Evolutionary conservation across 2,888 invertebrate genomes (phyloP).

Genomic region (Lucinisca nassula): DNA sequence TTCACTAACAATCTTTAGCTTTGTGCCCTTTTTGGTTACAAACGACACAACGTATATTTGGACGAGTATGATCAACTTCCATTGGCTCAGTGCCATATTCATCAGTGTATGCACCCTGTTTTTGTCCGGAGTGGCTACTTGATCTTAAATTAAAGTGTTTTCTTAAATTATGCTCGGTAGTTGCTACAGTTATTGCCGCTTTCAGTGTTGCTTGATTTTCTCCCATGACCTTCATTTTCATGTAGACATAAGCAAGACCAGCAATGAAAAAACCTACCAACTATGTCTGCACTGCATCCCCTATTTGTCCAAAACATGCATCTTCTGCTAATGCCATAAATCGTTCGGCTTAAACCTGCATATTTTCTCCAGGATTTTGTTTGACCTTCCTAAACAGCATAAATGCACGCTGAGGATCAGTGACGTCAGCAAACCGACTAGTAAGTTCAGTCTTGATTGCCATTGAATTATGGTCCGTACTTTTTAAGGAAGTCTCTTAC

Average conservation of each 20-base stretch:
- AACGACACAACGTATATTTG: neutral
- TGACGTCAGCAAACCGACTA: constrained; percentile 45
- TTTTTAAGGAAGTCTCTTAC: constrained; percentile 40
- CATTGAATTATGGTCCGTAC: neutral
- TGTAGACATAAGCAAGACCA: constrained; percentile 18
- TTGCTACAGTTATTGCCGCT: constrained; percentile 9
- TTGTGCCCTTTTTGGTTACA: constrained; percentile 12
- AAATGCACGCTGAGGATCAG: constrained; percentile 46
- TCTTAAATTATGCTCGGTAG: constrained; percentile 36
- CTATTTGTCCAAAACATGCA: constrained; percentile 27
- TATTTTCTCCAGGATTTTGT: constrained; percentile 35
- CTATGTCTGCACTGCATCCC: constrained; percentile 12
- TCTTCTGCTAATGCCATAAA: constrained; percentile 36
- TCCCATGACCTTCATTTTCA: constrained; percentile 50
- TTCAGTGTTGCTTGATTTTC: constrained; percentile 23
- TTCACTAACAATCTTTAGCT: constrained; percentile 12
- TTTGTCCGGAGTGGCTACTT: neutral
- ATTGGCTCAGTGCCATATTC: constrained; percentile 21
- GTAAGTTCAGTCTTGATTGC: constrained; percentile 5
- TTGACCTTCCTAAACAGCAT: constrained; percentile 35
- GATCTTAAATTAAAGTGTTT: constrained; percentile 43
- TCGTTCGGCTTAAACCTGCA: constrained; percentile 51
- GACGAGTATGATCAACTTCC: constrained; percentile 21
- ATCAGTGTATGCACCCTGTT: neutral
- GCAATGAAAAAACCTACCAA: constrained; percentile 43